Conservation (phyloP, 2,888 invertebrate species). For the Megalurothrips usitatus region DNA sequence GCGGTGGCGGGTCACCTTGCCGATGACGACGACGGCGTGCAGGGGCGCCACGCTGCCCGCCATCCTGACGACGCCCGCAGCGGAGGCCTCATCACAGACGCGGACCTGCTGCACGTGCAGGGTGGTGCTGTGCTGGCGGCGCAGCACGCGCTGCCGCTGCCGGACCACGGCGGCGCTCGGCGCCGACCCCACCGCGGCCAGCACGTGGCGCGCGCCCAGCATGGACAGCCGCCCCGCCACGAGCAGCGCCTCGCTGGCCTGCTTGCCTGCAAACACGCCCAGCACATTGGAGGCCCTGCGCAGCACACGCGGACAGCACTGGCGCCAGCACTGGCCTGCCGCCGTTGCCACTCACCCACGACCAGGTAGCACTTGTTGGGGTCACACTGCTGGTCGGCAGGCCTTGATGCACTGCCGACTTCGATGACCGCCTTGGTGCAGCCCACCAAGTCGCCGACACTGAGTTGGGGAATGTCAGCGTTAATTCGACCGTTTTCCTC, state of each 20-base stretch:
- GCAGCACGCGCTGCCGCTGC: background rate
- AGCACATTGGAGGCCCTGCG: too few species aligned
- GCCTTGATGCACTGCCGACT: too few species aligned
- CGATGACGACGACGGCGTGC: background rate
- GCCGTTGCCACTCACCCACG: background rate
- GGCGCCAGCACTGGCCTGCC: too few species aligned
- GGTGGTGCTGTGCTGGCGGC: background rate
- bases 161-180: background rate
- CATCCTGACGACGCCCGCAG: background rate
- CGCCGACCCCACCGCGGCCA: background rate
- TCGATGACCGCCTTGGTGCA: too few species aligned
- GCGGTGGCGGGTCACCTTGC: background rate
- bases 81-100: background rate
- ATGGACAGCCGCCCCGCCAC: background rate
- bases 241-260: background rate
- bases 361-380: background rate
- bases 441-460: too few species aligned
- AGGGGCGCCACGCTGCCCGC: background rate
- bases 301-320: too few species aligned
- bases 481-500: too few species aligned
- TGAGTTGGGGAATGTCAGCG: too few species aligned
- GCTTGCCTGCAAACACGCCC: background rate
- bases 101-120: background rate
- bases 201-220: background rate
- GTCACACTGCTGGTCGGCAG: background rate